Evolutionary conservation across 2,113 vertebrate genomes (phyloP), one percentile per base, ranked within the genome.

Genomic region (Clupea harengus): DNA sequence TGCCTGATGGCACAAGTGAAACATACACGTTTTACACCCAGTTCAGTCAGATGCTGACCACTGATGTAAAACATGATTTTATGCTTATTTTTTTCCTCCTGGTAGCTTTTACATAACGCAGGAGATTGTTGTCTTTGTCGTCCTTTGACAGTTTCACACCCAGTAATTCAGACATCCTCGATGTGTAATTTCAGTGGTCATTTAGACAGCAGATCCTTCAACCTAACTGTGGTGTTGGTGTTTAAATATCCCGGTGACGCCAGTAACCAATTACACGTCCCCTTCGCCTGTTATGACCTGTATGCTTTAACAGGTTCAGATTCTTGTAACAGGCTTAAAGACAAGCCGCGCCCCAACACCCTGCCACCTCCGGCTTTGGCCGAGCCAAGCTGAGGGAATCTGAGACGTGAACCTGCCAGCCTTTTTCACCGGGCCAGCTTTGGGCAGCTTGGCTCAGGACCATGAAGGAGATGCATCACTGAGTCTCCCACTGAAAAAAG

Each of bases 351-450:
- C 9, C 25, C 64, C 11, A 10, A 25, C 64, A 72, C 64, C n/a
- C 64, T 25, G n/a, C n/a, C 1, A 32, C 25, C 7, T 72, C 64
- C 64, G 9, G 64, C 3, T 7, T 13, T 72, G 64, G 25, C 25
- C 28, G 15, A 32, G 64, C 64, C 64, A 72, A 72, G 64, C 64
- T 72, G 64, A 72, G 64, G 64, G n/a, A 72, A 72, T 72, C 64
- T 72, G 64, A 72, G 64, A 8, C 8, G 3, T 28, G 64, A 32
- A 72, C 9, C 64, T 32, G 64, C 64, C 64, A 72, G 64, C 64
- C 11, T 28, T 72, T 3, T 10, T 25, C 25, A 72, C 25, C 8
- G 1, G 64, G n/a, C 25, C 64, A 72, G 28, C 1, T 72, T 72
- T 13, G 64, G 10, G 10, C 64, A 67, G n/a, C 4, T 28, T 67